A percentile compares a stretch with the other conserved stretches of the same genome.
phyloP scores from a whole-genome alignment of 2,113 vertebrate species.

The Spea bombifrons region DNA sequence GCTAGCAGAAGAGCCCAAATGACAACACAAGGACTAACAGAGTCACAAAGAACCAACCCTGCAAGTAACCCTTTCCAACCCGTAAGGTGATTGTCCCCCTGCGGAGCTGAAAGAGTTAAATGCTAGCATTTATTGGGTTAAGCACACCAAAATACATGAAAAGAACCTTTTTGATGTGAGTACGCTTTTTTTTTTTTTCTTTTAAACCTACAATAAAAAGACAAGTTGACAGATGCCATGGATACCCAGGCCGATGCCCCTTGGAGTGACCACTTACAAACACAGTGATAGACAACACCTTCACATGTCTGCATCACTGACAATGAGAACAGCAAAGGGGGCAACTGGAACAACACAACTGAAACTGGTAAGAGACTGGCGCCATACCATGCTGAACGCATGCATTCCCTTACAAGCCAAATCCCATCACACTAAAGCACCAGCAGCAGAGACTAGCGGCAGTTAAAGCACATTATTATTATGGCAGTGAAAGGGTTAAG shows the following conservation, averaged over 20 bases:
- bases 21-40: background rate
- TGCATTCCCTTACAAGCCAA: background rate
- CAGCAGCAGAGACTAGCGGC: background rate
- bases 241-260: background rate
- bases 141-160: background rate
- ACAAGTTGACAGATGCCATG: slow-evolving; percentile 14
- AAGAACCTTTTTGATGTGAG: background rate
- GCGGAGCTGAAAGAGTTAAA: background rate
- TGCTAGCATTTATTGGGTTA: too few relatives aligned
- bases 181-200: background rate
- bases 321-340: slow-evolving; percentile 5
- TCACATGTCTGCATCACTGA: slow-evolving; percentile 29
- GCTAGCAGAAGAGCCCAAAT: background rate
- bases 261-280: background rate
- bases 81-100: background rate
- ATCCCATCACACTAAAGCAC: background rate
- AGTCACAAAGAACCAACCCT: background rate
- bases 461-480: background rate
- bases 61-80: background rate
- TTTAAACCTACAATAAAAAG: slow-evolving; percentile 23
- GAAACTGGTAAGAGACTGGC: background rate
- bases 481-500: background rate
- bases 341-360: background rate
- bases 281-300: slow-evolving; percentile 13
- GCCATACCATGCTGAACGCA: background rate